Conservation (phyloP, 2,888 invertebrate genomes). For the Bombylius discolor region DNA sequence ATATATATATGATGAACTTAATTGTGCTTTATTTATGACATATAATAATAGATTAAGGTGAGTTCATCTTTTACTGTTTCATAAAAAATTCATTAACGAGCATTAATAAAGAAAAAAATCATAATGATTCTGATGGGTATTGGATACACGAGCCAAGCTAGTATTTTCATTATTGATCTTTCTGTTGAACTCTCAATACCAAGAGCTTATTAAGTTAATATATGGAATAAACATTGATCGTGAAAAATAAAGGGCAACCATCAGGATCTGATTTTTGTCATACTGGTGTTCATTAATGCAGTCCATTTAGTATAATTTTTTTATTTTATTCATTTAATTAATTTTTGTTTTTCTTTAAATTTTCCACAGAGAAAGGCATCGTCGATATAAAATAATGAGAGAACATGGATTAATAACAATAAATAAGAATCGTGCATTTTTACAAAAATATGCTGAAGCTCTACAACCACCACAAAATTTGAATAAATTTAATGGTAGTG, state of each 20-base stretch:
- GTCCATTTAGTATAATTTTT: neutral
- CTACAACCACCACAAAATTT: slow-evolving; percentile 40
- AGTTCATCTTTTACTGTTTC: slow-evolving; percentile 7
- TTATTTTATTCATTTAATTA: neutral
- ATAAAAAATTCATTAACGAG: no score
- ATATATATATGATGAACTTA: slow-evolving; percentile 48
- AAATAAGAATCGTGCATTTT: slow-evolving; percentile 54
- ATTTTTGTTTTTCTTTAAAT: neutral
- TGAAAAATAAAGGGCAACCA: no score
- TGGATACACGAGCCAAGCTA: no score
- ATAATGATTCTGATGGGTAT: no score
- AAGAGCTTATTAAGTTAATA: no score
- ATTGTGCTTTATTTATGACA: slow-evolving; percentile 55
- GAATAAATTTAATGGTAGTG: slow-evolving; percentile 21
- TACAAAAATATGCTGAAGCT: slow-evolving; percentile 54
- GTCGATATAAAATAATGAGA: slow-evolving; percentile 59
- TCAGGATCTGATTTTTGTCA: no score
- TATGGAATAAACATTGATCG: no score
- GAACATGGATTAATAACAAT: slow-evolving; percentile 67
- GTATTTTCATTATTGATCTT: no score
- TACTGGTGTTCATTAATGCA: no score
- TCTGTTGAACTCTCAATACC: no score
- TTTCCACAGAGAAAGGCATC: slow-evolving; percentile 45
- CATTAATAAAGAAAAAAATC: no score
- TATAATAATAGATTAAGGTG: slow-evolving; percentile 58